Evolutionary conservation across 2,113 vertebrate genomes (phyloP), one percentile per base, ranked within the genome.

Genomic region (Carollia perspicillata): DNA sequence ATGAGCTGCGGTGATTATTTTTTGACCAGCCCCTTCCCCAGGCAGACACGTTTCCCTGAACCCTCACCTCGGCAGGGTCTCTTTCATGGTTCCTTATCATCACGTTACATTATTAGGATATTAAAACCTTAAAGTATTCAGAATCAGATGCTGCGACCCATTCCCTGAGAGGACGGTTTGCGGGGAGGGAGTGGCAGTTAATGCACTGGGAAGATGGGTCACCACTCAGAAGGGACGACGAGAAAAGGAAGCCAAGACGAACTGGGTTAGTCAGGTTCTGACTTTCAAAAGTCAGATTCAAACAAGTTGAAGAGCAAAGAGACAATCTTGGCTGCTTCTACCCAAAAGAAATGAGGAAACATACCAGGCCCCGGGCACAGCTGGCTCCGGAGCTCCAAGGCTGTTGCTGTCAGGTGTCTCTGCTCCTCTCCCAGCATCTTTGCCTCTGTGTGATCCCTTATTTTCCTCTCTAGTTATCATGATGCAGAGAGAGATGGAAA

Each of bases 221-320:
- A 94, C 53, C 94, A 74, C 35, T 53, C 30, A 42, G 58, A 55
- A 90, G 42, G 74, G 92, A 84, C 51, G 66, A 17, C 47, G 30
- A 68, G 81, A 58, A 26, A 28, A 23, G 30, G 58, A 84, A 92
- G 58, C 94, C 58, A 80, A 94, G 53, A 83, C 92, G 81, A 89
- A 93, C 66, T 66, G 89, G 4, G 3, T 87, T 78, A 69, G 68
- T 94, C 88, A 69, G 77, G 44, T 83, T 85, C 89, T 58, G 49
- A 58, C 35, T 69, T 92, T 51, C 58, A 81, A 95, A 90, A 88
- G 71, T 30, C 58, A 65, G 79, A 80, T 37, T 92, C 63, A 89
- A 86, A 79, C 40, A 74, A 3, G 69, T 35, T 83, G 58, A 90
- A 80, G 84, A 88, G 90, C 90, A 96, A 80, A 84, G 88, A 66